Evolutionary conservation across 1,140 invertebrate species (phyloP).

Genomic region (Polypedilum vanderplanki): DNA sequence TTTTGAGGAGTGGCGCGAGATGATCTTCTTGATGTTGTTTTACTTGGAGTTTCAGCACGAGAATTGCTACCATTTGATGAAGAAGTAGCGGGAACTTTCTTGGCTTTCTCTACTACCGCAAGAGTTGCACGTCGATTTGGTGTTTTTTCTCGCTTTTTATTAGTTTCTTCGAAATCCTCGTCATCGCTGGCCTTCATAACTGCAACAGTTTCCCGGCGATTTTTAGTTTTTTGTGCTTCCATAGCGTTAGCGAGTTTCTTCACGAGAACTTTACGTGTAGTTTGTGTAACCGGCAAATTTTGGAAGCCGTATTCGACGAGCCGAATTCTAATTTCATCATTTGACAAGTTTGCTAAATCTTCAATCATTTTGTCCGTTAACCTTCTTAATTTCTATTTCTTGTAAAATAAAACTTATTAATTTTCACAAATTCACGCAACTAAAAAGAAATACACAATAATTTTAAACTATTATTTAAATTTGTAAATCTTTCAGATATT

Average conservation of each 20-base stretch:
- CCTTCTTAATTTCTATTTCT: neutral
- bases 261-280: constrained; percentile 64
- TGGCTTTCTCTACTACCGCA: neutral
- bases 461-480: too few relatives aligned
- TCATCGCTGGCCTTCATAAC: neutral
- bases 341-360: constrained; percentile 56
- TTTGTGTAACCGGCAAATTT: constrained; percentile 68
- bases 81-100: neutral
- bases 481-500: too few relatives aligned
- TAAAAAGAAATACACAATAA: too few relatives aligned
- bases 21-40: neutral
- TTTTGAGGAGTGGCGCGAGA: neutral
- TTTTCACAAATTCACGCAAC: neutral
- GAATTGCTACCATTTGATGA: neutral
- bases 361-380: neutral
- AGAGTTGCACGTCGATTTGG: neutral
- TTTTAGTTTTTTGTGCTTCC: constrained; percentile 44
- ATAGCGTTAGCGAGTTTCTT: constrained; percentile 67
- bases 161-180: neutral
- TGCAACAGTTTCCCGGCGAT: constrained; percentile 35
- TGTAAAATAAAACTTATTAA: neutral
- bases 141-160: neutral
- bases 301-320: constrained; percentile 66
- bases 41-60: neutral
- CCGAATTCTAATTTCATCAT: constrained; percentile 66